Base-by-base conservation (phyloP, 2,797 vertebrate species). In the Chelidonichthys spinosus region DNA sequence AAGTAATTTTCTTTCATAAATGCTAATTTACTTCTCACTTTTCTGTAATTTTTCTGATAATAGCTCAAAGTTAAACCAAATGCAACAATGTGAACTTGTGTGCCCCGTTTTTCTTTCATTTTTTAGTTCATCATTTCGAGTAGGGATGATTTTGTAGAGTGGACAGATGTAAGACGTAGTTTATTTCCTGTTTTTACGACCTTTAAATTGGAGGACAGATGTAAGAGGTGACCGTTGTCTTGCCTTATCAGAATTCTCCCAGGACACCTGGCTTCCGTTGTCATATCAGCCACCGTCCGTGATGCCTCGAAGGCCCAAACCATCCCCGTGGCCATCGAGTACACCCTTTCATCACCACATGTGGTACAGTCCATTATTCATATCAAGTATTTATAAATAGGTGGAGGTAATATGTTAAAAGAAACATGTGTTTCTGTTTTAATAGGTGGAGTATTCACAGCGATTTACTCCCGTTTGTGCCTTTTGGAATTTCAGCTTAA, bases 401-500 rank as follows among this genome's bases (percentile, higher is more conserved):
- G 3, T 75, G 25, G 52, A 40, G 17, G 1, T 33, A 4, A 65
- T 82, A 35, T 61, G 35, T 54, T 15, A n/a, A 35, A 55, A 58
- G 14, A 62, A 76, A 85, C 50, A 55, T 79, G 55, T 92, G 59
- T 89, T 87, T 87, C 35, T 83, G 53, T 85, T 87, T 92, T 9
- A 25, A 25, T 85, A 95, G 95, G 89, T 74, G 76, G 82, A 85
- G 59, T 81, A 90, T 82, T 90, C 87, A 18, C 90, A 85, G 70
- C 79, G 59, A 74, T 69, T 83, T 50, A 82, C 67, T 53, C 91
- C 93, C 53, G 69, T 92, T 56, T 96, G 95, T 76, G 93, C 89
- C 59, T 96, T 95, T 84, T 96, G 94, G 95, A 92, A 95, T 90
- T 93, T 94, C 86, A 94, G 84, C 82, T 78, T 89, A 33, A 92